Base-by-base conservation (phyloP, 1,140 invertebrate genomes). In the Semibalanus balanoides region DNA sequence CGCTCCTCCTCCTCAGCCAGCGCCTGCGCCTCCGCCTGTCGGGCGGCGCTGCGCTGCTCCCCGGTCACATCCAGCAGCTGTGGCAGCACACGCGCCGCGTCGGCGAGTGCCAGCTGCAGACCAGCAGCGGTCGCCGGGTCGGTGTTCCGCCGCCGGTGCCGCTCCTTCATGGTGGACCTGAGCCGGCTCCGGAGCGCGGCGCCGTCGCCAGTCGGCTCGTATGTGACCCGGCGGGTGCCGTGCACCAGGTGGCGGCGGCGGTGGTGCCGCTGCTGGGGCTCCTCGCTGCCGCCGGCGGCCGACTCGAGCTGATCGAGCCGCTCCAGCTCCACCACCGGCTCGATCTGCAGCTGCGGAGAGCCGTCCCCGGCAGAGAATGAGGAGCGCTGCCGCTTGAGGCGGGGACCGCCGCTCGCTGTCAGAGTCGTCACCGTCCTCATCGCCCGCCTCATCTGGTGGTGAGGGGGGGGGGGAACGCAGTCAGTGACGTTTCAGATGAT, bases 21-120 rank as follows among this genome's bases (percentile, higher is more conserved):
- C 51, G 11, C 22, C 22, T 64, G 9, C 9, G 51, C 51, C 51
- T 64, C 51, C 1, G 51, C 51, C 80, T 84, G 83, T 88, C 87
- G 90, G 83, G 92, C 90, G 85, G 92, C 91, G 76, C 91, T 91
- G 77, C 91, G 91, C 85, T 92, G 93, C 31, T 91, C 78, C 89
- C 91, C 93, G 79, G 92, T 92, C 80, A 92, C 91, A 84, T 92
- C 90, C 0, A 93, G 83, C 43, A 88, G 90, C 84, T 92, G 90
- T 19, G 92, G 81, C 78, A 91, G 89, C 75, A 90, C 87, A 76
- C 92, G 91, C 82, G 92, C 90, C 0, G 88, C 88, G 17, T 83
- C 81, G 80, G 81, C 84, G 74, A 75, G 84, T 79, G 81, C 87
- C 35, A 77, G 76, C 51, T 74, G 77, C 73, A 74, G 76, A 77